Evolutionary conservation across 2,888 invertebrate species (phyloP), one percentile per base, ranked within the genome.

Genomic region (Megalurothrips usitatus): DNA sequence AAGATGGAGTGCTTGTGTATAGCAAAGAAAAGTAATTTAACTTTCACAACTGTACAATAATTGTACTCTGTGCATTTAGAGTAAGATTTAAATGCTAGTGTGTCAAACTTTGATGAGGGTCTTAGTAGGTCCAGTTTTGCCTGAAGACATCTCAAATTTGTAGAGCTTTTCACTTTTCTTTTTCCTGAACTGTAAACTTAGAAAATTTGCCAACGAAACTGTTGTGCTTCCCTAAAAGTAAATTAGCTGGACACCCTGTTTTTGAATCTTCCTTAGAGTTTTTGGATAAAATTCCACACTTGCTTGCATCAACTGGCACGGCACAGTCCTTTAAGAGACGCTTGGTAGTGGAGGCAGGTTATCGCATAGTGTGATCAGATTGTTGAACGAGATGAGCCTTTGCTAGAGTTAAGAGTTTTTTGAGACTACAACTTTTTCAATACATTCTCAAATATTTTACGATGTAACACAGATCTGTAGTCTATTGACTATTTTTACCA

Each of bases 191-290:
- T 43, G 3, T 43, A 43, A 2, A 43, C 3, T 43, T 43, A 43
- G 34, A 43, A 43, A 43, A 43, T 43, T 43, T 43, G 34, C 34
- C 34, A 43, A 43, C 34, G 6, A 6, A 43, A 43, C 34, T 43
- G 58, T 58, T 58, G n/a, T 58, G 58, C 58, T 58, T n/a, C 17
- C 58, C n/a, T 19, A 75, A 26, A 11, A 14, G 12, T 68, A 75
- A 75, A 75, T 23, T 26, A 75, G 68, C 68, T 75, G 68, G 68
- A 75, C 68, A 75, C 68, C 68, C 68, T 75, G n/a, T 58, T 26
- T 75, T 75, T 12, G 23, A 26, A 75, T 75, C 26, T 75, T 26
- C 23, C 1, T 23, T 75, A 75, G 68, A 75, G 12, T 75, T 26
- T 75, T 75, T 75, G 23, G 68, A 11, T 23, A 75, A 11, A 26